Evolutionary conservation across 2,797 vertebrate genomes (phyloP).

Genomic region (Gastrophryne carolinensis): DNA sequence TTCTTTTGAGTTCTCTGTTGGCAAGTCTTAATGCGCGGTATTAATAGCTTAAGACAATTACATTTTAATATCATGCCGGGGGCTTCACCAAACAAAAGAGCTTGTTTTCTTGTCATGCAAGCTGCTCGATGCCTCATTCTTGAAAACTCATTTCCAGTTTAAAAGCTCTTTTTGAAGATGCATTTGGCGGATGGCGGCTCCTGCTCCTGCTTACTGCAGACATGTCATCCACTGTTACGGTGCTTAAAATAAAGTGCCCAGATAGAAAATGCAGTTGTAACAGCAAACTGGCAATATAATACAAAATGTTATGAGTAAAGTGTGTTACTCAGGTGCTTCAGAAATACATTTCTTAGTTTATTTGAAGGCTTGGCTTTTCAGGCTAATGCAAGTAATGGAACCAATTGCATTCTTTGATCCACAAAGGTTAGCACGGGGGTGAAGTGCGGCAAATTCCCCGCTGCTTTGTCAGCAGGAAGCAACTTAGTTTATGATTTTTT

Average conservation of each 20-base stretch:
- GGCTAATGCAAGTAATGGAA: conserved; percentile 95
- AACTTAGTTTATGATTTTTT: conserved; percentile 29
- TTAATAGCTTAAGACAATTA: conserved; percentile 39
- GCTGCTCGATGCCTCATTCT: conserved; percentile 50
- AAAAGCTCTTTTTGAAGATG: conserved; percentile 78
- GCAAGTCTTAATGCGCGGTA: conserved; percentile 6
- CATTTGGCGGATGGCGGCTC: conserved; percentile 76
- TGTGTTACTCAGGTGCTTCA: conserved; percentile 89
- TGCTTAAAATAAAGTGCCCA: conserved; percentile 91
- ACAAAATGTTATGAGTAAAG: conserved; percentile 92
- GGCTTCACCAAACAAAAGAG: neutral
- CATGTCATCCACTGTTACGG: conserved; percentile 90
- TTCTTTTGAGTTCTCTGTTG: neutral
- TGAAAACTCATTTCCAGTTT: conserved; percentile 79
- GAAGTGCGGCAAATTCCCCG: conserved; percentile 60
- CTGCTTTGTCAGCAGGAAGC: conserved; percentile 24
- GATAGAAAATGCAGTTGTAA: conserved; percentile 81
- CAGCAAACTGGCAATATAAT: conserved; percentile 87
- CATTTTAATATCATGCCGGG: conserved; percentile 20
- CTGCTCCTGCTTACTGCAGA: conserved; percentile 73
- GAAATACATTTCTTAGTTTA: conserved; percentile 86
- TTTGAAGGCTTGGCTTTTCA: conserved; percentile 87
- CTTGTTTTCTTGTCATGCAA: conserved; percentile 10
- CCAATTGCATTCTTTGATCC: conserved; percentile 94
- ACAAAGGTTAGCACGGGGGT: conserved; percentile 68